A percentile compares a stretch with the other conserved stretches of the same genome.
These are phyloP conservation scores for Cheilosia pagana DNA, from an alignment of 2,888 invertebrate genomes.

Conservation along the genomic window DNA sequence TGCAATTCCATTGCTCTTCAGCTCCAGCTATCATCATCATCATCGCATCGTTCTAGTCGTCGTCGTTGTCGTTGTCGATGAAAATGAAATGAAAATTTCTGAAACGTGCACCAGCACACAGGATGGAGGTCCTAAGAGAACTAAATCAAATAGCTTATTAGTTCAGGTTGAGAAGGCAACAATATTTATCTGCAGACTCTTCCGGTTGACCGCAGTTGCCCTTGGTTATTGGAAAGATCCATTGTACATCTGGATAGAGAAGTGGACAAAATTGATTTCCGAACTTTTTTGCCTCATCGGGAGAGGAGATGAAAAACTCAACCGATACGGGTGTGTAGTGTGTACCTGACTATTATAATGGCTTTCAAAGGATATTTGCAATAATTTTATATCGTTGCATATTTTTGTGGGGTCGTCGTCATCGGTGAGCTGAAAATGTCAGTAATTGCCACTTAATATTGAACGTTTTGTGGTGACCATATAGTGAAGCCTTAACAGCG, in stretches of 20 bases:
- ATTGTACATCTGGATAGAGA: constrained; percentile 54
- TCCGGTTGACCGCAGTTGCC: constrained; percentile 71
- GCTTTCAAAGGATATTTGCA: constrained; percentile 46
- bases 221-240: constrained; percentile 52
- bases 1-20: constrained; percentile 52
- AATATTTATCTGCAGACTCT: constrained; percentile 75
- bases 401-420: constrained; percentile 31
- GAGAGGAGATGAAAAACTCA: constrained; percentile 6
- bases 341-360: constrained; percentile 50
- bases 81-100: constrained; percentile 72
- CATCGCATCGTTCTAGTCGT: constrained; percentile 50
- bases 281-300: constrained; percentile 29
- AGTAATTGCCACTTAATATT: constrained; percentile 71
- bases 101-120: constrained; percentile 56
- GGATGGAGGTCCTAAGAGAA: constrained; percentile 29
- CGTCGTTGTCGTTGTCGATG: constrained; percentile 46
- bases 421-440: constrained; percentile 21
- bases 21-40: constrained; percentile 60
- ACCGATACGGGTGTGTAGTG: constrained; percentile 35
- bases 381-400: constrained; percentile 59
- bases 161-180: constrained; percentile 75
- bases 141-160: constrained; percentile 75
- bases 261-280: constrained; percentile 70
- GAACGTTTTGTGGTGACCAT: constrained; percentile 68
- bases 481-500: constrained; percentile 15